A percentile compares a stretch with the other conserved stretches of the same genome.
Conservation (phyloP, 2,113 vertebrate species). For the Rattus rattus region DNA sequence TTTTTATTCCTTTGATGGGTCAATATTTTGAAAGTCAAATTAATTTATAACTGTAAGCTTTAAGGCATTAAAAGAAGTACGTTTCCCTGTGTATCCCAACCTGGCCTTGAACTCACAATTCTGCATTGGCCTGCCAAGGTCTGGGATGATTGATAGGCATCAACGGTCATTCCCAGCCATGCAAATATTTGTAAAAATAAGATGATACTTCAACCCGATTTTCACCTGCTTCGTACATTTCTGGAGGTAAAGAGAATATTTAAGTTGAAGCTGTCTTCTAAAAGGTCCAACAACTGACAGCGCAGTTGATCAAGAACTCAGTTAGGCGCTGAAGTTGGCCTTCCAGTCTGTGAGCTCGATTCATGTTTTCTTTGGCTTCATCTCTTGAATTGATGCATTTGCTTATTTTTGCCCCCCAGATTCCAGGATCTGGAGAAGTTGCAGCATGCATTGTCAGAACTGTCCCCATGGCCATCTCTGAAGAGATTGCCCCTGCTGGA, state of each 20-base stretch:
- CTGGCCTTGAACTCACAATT: background rate
- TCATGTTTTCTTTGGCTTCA: background rate
- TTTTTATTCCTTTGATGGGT: background rate
- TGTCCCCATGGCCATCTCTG: constrained; percentile 38
- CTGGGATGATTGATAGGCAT: background rate
- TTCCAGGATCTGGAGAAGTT: constrained; percentile 57
- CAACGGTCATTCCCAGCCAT: background rate
- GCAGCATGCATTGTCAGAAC: background rate
- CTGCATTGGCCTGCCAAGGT: background rate
- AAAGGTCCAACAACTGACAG: background rate
- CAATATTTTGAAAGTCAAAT: background rate
- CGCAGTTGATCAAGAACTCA: background rate
- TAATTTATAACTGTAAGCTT: background rate
- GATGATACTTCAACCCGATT: background rate
- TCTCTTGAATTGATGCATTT: background rate
- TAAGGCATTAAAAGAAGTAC: background rate
- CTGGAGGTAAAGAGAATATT: background rate
- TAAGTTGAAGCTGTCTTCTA: background rate
- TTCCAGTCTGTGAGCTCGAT: background rate
- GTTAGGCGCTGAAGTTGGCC: background rate
- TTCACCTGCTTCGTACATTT: background rate
- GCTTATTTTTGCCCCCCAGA: constrained; percentile 54
- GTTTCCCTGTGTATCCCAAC: background rate
- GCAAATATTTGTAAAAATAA: background rate
- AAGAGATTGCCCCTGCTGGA: constrained; percentile 58